These are phyloP conservation scores for Gulo gulo DNA, from an alignment of 2,113 vertebrate species.

Conservation along the genomic window DNA sequence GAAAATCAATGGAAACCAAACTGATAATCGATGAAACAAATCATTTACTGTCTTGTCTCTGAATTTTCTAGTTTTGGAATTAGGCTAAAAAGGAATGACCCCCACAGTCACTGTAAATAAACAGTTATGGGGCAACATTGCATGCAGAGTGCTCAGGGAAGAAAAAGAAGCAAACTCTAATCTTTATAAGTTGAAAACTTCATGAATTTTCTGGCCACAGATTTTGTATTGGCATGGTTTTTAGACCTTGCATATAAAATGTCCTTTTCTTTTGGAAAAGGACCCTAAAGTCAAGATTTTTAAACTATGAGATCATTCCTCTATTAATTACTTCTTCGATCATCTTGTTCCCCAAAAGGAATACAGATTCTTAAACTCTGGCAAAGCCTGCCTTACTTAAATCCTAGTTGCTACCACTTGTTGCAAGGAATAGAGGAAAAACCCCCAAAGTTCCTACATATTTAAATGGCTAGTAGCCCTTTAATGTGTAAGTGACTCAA, in stretches of 20 bases:
- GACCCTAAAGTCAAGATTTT: background rate
- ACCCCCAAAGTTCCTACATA: background rate
- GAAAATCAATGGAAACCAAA: background rate
- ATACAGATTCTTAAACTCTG: background rate
- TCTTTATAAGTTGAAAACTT: background rate
- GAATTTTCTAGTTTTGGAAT: background rate
- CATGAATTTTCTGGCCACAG: background rate
- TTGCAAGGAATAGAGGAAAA: background rate
- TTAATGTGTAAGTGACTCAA: background rate
- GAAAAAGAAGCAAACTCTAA: background rate
- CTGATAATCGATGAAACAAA: background rate
- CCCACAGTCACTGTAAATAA: background rate
- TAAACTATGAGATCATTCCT: background rate
- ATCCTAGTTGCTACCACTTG: background rate
- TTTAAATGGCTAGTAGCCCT: background rate
- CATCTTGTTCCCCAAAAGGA: background rate
- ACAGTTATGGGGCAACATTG: background rate
- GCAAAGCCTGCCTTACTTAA: background rate
- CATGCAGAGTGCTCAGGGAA: background rate
- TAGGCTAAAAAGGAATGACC: background rate
- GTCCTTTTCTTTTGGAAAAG: background rate
- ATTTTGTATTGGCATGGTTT: background rate
- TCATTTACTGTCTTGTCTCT: background rate
- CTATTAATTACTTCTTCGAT: background rate
- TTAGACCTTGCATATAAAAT: background rate